These are phyloP conservation scores for Aphelenchoides avenae DNA, from an alignment of 1,140 invertebrate genomes.

Conservation along the genomic window DNA sequence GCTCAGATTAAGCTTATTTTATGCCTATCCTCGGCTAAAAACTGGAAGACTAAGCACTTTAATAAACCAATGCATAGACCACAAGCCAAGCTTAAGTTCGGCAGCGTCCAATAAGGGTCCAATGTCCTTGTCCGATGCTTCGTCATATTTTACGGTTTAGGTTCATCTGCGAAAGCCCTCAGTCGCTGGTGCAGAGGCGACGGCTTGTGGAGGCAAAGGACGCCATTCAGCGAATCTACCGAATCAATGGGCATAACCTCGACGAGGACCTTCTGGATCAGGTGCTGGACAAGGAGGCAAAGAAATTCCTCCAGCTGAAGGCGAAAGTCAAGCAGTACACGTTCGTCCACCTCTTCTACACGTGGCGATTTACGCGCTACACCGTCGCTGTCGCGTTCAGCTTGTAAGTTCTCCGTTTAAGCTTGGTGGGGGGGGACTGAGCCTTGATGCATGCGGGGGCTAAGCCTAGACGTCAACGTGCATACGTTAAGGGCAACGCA, in stretches of 20 bases:
- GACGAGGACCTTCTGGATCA: slow-evolving; percentile 27
- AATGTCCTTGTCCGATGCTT: too few species aligned
- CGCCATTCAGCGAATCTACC: slow-evolving; percentile 26
- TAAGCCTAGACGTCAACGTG: too few species aligned
- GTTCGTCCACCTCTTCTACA: slow-evolving; percentile 27
- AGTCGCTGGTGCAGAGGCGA: slow-evolving; percentile 36
- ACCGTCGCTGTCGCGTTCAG: slow-evolving; percentile 32
- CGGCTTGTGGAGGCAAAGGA: slow-evolving; percentile 30
- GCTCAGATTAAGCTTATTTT: too few species aligned
- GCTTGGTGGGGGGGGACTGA: too few species aligned
- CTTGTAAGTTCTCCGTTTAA: too few species aligned
- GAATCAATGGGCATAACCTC: slow-evolving; percentile 16
- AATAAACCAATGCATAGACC: too few species aligned
- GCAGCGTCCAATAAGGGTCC: too few species aligned
- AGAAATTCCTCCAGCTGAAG: slow-evolving; percentile 10
- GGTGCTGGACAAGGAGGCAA: slow-evolving; percentile 15
- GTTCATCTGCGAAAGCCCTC: slow-evolving; percentile 38
- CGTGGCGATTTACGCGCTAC: slow-evolving; percentile 14
- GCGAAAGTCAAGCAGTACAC: slow-evolving; percentile 19
- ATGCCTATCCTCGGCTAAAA: too few species aligned
- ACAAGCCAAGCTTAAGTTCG: too few species aligned
- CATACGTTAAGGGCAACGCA: too few species aligned
- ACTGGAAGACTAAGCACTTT: too few species aligned
- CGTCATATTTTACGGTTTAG: slow-evolving; percentile 11
- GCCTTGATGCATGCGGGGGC: too few species aligned